phyloP scores from a whole-genome alignment of 2,113 vertebrate genomes.

The Nansenia antarctica region DNA sequence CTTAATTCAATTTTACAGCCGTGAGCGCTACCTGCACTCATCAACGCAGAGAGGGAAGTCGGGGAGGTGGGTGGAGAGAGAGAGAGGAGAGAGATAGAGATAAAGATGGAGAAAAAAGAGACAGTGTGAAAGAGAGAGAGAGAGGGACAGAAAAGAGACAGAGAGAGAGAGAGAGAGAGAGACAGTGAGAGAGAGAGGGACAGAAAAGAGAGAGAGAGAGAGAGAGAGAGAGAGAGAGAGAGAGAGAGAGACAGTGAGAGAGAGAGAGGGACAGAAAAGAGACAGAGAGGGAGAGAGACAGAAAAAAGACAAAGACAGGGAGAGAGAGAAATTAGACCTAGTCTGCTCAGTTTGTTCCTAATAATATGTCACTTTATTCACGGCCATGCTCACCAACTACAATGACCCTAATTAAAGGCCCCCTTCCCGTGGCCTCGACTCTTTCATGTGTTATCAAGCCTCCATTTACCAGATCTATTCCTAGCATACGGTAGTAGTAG shows the following conservation, averaged over 20 bases:
- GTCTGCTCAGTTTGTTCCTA: too few species aligned
- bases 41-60: conserved; percentile 18
- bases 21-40: conserved; percentile 44
- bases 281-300: neutral
- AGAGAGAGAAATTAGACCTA: too few species aligned
- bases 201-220: conserved; percentile 44
- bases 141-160: neutral
- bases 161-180: too few species aligned
- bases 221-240: conserved; percentile 62
- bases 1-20: conserved; percentile 67
- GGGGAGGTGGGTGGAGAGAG: too few species aligned
- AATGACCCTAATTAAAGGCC: too few species aligned
- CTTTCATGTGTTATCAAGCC: too few species aligned
- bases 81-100: neutral
- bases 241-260: neutral
- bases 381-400: too few species aligned
- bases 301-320: neutral
- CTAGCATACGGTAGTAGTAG: neutral
- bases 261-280: neutral
- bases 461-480: too few species aligned
- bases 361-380: too few species aligned
- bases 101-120: conserved; percentile 31
- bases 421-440: too few species aligned
- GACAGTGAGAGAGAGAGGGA: conserved; percentile 35
- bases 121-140: too few species aligned